Percentiles rank a stretch among this genome's conserved stretches.
Conservation (phyloP, 2,888 invertebrate genomes). For the Thecocarcelia acutangulata region DNA sequence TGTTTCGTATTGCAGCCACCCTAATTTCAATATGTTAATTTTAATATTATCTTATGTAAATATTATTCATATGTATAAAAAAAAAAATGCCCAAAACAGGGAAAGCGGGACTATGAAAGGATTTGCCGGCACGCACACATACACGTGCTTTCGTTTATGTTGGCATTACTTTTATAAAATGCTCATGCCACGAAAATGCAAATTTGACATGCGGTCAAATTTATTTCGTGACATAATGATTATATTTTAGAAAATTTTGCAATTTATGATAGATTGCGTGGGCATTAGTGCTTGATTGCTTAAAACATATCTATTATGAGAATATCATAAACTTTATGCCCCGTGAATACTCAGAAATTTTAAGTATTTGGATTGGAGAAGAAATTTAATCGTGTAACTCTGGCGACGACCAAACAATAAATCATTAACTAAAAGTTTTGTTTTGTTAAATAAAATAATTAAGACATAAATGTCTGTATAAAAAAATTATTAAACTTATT, state of each 20-base stretch:
- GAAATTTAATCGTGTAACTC: no score
- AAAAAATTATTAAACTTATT: no score
- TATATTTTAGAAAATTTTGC: constrained; percentile 22
- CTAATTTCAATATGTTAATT: constrained; percentile 14
- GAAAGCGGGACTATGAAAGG: not conserved
- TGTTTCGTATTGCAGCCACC: not conserved
- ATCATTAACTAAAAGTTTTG: no score
- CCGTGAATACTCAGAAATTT: no score
- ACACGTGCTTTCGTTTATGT: not conserved
- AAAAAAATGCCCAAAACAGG: not conserved
- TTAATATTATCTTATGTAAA: constrained; percentile 13
- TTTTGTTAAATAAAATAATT: no score
- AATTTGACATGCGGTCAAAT: constrained; percentile 53
- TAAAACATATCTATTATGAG: no score
- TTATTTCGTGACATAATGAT: constrained; percentile 45
- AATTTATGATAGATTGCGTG: not conserved
- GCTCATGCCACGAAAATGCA: constrained; percentile 32
- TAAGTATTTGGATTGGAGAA: no score
- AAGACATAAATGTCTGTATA: no score
- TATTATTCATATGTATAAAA: constrained; percentile 5
- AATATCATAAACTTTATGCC: no score
- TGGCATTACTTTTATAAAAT: constrained; percentile 4
- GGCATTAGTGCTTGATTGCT: no score
- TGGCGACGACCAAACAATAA: no score
- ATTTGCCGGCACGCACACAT: constrained; percentile 9